Base-by-base conservation (phyloP, 2,113 vertebrate genomes). In the Leuciscus idus region DNA sequence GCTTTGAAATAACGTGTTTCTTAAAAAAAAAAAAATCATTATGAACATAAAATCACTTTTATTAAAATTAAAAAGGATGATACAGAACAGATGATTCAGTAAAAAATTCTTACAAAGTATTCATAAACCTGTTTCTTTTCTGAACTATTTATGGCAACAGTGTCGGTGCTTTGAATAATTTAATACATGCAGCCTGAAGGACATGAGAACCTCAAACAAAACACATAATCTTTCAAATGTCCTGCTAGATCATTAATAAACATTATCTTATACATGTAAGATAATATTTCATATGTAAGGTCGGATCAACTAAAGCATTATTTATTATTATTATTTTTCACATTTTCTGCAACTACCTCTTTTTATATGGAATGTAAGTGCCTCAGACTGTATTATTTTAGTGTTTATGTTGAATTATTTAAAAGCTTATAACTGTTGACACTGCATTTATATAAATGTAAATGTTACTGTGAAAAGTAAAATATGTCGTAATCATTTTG, bases 81-180 rank as follows among this genome's bases (percentile, higher is more conserved):
- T 8, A 26, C 23, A 46, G 36, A 73, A 43, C 70, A 73, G 83
- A 72, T 28, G 1, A 30, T 48, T 75, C n/a, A 28, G 23, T 13
- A 50, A 15, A 26, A 15, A 4, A 50, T 15, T 17, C 15, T 2
- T 8, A 7, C 4, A 80, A 80, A 78, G 55, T 76, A 55, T 81
- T 84, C 81, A 87, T 81, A 55, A 81, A 91, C 90, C 90, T 90
- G 91, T 90, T 86, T 87, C 68, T 90, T 90, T 90, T 61, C 85
- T 80, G 83, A 55, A 80, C 91, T 94, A 93, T 93, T 93, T 92
- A 93, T 94, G 93, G 92, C 81, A 73, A 82, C 89, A 80, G 87
- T 86, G 82, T 84, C 62, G 48, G 62, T 64, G 48, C 28, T 55
- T 88, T 94, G 89, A 95, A 95, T 95, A 92, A 94, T 94, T 94